Evolutionary conservation across 2,797 vertebrate genomes (phyloP), one percentile per base, ranked within the genome.

Genomic region (Halcyon leucocephala): DNA sequence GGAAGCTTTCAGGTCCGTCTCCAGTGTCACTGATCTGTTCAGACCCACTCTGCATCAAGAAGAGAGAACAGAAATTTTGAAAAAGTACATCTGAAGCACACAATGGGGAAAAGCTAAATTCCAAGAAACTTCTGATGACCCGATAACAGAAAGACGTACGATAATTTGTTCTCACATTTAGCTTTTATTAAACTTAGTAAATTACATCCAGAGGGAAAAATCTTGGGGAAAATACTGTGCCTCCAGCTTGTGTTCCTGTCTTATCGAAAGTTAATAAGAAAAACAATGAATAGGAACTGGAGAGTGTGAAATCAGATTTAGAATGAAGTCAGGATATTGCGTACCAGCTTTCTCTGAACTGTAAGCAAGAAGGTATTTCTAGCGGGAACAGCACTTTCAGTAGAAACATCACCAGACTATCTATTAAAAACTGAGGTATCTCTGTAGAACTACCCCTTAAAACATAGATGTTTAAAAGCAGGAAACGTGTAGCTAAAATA

Each of bases 231-330:
- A 85, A 89, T 33, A 42, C 33, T 57, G 24, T 65, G 74, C 55
- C 60, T 85, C 7, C 6, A 85, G 71, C 78, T 91, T 51, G 26
- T 54, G 41, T 74, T 89, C 52, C 35, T 82, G 57, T 84, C 78
- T 93, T 86, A 87, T 61, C 81, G 65, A 11, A 85, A 90, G 71
- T 77, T 91, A 94, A 89, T 91, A 92, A 71, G 58, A 89, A 92
- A 94, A 92, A 77, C 64, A 96, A 92, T 80, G 44, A 80, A 67
- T 70, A 84, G 64, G 35, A 86, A 74, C 64, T 37, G 66, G 18
- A 86, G 65, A 76, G 41, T 19, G 15, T 84, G 70, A 92, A 96
- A 93, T 89, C 46, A 70, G n/a, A 82, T 94, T 89, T 89, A 85
- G 48, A 93, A 87, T 57, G 31, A 90, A 94, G 48, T 67, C 41